phyloP scores from a whole-genome alignment of 1,140 invertebrate species.

The Anadara kagoshimensis region DNA sequence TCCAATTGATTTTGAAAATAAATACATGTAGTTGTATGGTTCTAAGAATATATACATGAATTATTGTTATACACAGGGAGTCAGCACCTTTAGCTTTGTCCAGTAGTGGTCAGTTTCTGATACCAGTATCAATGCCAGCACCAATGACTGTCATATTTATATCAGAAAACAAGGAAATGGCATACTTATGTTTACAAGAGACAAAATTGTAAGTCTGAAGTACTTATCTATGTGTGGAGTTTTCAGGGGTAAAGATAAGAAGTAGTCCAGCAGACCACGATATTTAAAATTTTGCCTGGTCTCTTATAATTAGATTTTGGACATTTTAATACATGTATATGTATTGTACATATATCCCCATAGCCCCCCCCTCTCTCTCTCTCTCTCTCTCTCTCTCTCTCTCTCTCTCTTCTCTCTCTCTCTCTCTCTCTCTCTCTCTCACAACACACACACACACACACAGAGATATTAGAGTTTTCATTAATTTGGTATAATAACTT shows the following conservation, averaged over 20 bases:
- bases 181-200: constrained; percentile 46
- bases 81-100: constrained; percentile 63
- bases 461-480: neutral
- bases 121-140: constrained; percentile 64
- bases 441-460: no score
- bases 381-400: no score
- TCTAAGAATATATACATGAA: neutral
- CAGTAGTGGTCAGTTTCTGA: constrained; percentile 58
- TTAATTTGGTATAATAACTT: neutral
- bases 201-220: constrained; percentile 48
- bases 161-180: constrained; percentile 49
- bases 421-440: no score
- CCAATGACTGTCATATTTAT: constrained; percentile 62
- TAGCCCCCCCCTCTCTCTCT: no score
- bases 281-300: neutral
- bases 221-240: neutral
- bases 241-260: no score
- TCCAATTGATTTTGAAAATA: no score
- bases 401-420: no score
- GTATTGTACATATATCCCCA: no score
- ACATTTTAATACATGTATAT: neutral
- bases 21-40: no score
- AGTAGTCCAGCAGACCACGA: no score
- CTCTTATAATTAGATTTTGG: neutral
- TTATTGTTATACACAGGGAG: constrained; percentile 43